These are phyloP conservation scores for Nixonia krombeini DNA, from an alignment of 1,140 invertebrate genomes.

Conservation along the genomic window DNA sequence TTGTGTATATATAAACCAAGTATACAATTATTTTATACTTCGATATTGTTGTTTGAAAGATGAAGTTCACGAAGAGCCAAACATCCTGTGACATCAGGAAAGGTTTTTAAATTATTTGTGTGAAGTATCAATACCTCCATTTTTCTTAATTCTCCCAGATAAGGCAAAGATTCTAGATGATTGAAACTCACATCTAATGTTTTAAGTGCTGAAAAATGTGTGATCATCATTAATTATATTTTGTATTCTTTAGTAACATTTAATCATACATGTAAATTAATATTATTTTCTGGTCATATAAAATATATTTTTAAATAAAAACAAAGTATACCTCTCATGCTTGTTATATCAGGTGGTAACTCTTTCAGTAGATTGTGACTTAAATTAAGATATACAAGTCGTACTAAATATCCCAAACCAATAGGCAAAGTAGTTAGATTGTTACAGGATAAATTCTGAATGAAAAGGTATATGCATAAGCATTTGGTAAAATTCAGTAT, in stretches of 20 bases:
- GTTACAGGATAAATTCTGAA: conserved; percentile 77
- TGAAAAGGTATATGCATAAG: conserved; percentile 30
- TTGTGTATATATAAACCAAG: too few relatives aligned
- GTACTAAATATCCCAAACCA: conserved; percentile 75
- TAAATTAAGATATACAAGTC: conserved; percentile 73
- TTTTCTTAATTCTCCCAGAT: conserved; percentile 83
- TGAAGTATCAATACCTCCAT: conserved; percentile 85
- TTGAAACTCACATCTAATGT: conserved; percentile 76
- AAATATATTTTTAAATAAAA: conserved; percentile 14
- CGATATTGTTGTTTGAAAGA: conserved; percentile 85
- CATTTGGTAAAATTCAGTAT: neutral
- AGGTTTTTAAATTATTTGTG: conserved; percentile 79
- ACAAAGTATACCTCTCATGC: conserved; percentile 69
- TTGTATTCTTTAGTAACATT: too few relatives aligned
- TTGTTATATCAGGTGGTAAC: conserved; percentile 75
- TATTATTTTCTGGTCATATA: conserved; percentile 74
- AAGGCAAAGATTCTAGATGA: conserved; percentile 76
- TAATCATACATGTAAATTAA: conserved; percentile 9
- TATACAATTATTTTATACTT: too few relatives aligned
- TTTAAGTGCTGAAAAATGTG: conserved; percentile 69
- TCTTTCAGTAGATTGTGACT: conserved; percentile 74
- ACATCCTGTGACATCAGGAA: conserved; percentile 80
- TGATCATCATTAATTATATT: neutral
- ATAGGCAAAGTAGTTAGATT: conserved; percentile 72
- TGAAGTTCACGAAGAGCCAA: conserved; percentile 80